Evolutionary conservation across 2,113 vertebrate genomes (phyloP), one percentile per base, ranked within the genome.

Genomic region (Gorilla gorilla): DNA sequence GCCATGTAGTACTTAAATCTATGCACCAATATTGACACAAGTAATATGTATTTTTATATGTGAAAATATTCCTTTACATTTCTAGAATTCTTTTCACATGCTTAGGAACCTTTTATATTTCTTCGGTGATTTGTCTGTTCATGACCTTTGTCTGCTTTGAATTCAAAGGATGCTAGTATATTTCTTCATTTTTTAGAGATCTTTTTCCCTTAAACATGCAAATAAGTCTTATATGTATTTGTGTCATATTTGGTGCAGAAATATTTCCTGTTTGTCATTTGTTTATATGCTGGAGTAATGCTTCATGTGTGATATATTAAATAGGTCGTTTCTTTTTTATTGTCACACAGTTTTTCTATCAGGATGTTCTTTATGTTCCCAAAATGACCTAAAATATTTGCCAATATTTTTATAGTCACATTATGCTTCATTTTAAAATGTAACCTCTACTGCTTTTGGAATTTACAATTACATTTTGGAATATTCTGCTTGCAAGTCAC

Each of bases 391-490:
- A 72, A 43, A 95, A 25, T 79, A 1, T n/a, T 89, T 68, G 70
- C 57, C 8, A 38, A 55, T 70, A 55, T 83, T 90, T 86, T 93
- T 27, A 43, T 50, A 40, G 0, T 68, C 93, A 30, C 0, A 35
- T 64, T 93, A 96, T 52, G n/a, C 38, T 64, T 89, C 35, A 85
- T 73, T 84, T 94, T 43, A 57, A 93, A 95, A 40, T 86, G 90
- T 79, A 75, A 32, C 20, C 0, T 89, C 10, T 27, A 30, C 2
- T 11, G 7, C n/a, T 59, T 59, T 38, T 80, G 64, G 20, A 88
- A 75, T 88, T 93, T 52, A 89, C 80, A 93, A 59, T 79, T 66
- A 82, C 88, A 68, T 64, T 85, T 81, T 94, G 25, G 27, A 80
- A 68, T 89, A 68, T 45, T 84, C 73, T 89, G 35, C 59, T 20